A percentile compares a stretch with the other conserved stretches of the same genome.
phyloP scores from a whole-genome alignment of 2,888 invertebrate species.

The Chorisops tibialis region DNA sequence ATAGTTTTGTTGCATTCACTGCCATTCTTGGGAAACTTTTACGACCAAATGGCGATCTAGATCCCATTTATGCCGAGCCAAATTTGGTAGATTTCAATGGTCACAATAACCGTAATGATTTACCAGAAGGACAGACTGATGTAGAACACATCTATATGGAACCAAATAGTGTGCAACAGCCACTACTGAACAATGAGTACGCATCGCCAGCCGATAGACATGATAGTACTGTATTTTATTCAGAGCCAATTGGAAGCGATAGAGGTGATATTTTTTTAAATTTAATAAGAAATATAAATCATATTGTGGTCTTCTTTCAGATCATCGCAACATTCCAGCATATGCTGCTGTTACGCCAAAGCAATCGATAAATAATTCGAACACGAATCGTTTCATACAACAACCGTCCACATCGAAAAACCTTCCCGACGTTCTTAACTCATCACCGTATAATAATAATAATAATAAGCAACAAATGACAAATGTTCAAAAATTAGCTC shows the following conservation, averaged over 20 bases:
- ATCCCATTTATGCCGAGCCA: constrained; percentile 44
- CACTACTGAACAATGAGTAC: constrained; percentile 43
- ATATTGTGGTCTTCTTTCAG: background rate
- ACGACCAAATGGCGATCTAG: constrained; percentile 37
- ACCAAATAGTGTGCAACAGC: constrained; percentile 43
- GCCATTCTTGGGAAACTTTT: constrained; percentile 43
- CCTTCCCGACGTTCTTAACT: constrained; percentile 39
- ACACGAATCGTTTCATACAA: background rate
- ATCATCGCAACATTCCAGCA: constrained; percentile 28
- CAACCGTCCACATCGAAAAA: constrained; percentile 38
- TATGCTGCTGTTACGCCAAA: constrained; percentile 33
- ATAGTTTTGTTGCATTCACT: constrained; percentile 43
- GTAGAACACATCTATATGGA: constrained; percentile 47
- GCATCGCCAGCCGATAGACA: constrained; percentile 44
- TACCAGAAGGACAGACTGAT: constrained; percentile 25
- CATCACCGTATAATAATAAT: too few relatives aligned
- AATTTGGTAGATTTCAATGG: constrained; percentile 32
- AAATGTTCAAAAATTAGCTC: constrained; percentile 44
- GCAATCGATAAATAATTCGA: background rate
- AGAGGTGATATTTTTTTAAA: constrained; percentile 40
- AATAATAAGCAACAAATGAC: constrained; percentile 33
- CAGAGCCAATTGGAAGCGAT: constrained; percentile 44
- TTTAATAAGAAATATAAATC: background rate
- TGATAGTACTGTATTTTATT: constrained; percentile 41
- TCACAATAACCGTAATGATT: constrained; percentile 22